phyloP scores from a whole-genome alignment of 2,113 vertebrate genomes.

The Sinocyclocheilus maitianheensis region DNA sequence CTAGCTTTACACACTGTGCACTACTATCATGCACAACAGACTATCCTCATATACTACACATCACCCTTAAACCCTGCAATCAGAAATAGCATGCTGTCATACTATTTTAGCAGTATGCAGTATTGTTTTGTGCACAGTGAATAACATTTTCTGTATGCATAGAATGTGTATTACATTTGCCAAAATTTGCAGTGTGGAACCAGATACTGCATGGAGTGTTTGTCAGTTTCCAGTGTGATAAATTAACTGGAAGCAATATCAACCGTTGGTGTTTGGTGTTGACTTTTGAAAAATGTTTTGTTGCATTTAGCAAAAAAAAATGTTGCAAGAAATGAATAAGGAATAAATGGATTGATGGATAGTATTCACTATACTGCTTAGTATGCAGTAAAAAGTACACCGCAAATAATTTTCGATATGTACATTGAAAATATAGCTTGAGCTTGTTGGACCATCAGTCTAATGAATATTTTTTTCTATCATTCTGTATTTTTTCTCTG shows the following conservation, averaged over 20 bases:
- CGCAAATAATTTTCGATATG: background rate
- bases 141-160: background rate
- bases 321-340: background rate
- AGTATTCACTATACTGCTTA: no score
- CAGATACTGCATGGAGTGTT: background rate
- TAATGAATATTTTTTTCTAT: background rate
- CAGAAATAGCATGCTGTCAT: background rate
- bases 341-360: no score
- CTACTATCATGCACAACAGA: background rate
- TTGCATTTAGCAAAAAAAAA: background rate
- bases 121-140: background rate
- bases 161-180: background rate
- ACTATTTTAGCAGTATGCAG: background rate
- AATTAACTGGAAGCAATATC: background rate
- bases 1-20: conserved; percentile 33
- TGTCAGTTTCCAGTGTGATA: background rate
- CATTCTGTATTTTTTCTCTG: background rate
- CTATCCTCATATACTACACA: background rate
- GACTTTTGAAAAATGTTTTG: background rate
- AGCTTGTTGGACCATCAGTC: background rate
- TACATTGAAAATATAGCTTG: background rate
- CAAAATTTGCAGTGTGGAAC: background rate
- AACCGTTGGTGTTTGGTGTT: background rate
- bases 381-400: no score
- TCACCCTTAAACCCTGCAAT: background rate